Base-by-base conservation (phyloP, 1,140 invertebrate species). In the Parasteatoda tepidariorum region DNA sequence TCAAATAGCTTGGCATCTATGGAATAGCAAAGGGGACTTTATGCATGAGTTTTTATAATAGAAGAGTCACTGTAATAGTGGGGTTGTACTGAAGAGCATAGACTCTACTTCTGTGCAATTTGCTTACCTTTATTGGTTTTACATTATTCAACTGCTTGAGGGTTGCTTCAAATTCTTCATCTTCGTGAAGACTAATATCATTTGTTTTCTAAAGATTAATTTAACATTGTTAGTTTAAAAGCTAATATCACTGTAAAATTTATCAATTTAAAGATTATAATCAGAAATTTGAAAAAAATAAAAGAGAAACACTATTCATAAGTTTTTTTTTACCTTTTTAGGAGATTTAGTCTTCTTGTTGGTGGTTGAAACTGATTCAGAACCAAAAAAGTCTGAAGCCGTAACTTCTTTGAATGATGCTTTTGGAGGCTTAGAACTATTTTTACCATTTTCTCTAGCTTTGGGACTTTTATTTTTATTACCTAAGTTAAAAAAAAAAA, bases 141-240 rank as follows among this genome's bases (percentile, higher is more conserved):
- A 28, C 5, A 0, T 64, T 18, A 66, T 48, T 24, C n/a, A 62
- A 30, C 15, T 71, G 66, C 1, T 6, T 11, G 6, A 82, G 55
- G 6, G 78, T 82, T 26, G 48, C 67, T 59, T 82, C 61, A 82
- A 82, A 82, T 48, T 70, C 78, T 3, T 61, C 38, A 71, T 82
- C 78, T 59, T 82, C 66, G 30, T 70, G 66, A 70, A 71, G 26
- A n/a, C 9, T 33, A 48, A 13, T 13, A 55, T 59, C 55, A 59
- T 61, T 62, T 7, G 57, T 3, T 48, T 66, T 70, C 54, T 70
- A n/a, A n/a, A 59, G 24, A 59, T 15, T 22, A 59, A n/a, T n/a
- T n/a, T n/a, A 2, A 59, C 57, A 59, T 59, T 59, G 7, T 2
- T 59, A 59, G n/a, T 7, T 59, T n/a, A 7, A 7, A 59, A n/a